Evolutionary conservation across 2,888 invertebrate genomes (phyloP).

Genomic region (Cheilosia impressa): DNA sequence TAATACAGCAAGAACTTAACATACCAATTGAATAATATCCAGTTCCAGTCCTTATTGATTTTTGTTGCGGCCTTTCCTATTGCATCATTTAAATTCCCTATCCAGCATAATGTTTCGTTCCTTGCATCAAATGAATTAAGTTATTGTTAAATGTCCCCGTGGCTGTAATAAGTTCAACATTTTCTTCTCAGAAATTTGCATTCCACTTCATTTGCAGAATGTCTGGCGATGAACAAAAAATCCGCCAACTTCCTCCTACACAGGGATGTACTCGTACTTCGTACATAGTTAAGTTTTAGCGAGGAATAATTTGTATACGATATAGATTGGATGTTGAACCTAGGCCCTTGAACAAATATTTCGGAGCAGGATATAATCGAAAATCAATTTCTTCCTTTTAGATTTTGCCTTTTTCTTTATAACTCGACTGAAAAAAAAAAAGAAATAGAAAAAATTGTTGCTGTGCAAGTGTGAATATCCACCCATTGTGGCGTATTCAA

Average conservation of each 20-base stretch:
- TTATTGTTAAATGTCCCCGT: too few species aligned
- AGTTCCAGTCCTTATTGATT: too few species aligned
- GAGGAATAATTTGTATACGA: constrained; percentile 2
- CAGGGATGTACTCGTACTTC: background rate
- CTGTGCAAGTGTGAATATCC: background rate
- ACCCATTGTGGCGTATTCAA: background rate
- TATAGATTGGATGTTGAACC: constrained; percentile 27
- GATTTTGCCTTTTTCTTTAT: constrained; percentile 11
- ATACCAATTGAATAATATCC: too few species aligned
- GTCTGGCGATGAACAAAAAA: constrained; percentile 3
- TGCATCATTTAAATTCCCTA: too few species aligned
- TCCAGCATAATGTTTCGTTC: too few species aligned
- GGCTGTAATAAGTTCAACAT: too few species aligned
- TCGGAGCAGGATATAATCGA: constrained; percentile 46
- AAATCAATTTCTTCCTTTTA: constrained; percentile 48
- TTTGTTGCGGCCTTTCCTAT: too few species aligned
- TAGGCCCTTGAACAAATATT: constrained; percentile 26
- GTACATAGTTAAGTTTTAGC: background rate
- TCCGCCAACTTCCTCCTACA: background rate
- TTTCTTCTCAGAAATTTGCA: too few species aligned
- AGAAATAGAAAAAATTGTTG: constrained; percentile 9
- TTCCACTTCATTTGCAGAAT: too few species aligned
- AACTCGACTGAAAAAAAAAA: background rate
- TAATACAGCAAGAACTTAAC: too few species aligned
- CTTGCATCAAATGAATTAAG: too few species aligned